Evolutionary conservation across 2,113 vertebrate genomes (phyloP), one percentile per base, ranked within the genome.

Genomic region (Syngnathus typhle): DNA sequence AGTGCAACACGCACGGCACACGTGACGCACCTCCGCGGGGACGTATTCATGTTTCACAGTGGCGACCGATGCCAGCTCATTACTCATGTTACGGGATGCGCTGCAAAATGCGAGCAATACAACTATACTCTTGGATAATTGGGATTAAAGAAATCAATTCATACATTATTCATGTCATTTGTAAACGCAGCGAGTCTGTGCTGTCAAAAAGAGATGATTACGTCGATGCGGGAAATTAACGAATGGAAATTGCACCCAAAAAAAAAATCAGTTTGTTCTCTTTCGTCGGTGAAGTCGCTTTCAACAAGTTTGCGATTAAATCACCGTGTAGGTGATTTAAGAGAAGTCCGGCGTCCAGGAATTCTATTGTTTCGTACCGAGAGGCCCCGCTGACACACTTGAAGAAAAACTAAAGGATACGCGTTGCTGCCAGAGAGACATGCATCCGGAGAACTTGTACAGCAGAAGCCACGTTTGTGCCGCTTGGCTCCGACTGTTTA

Each of bases 271-370:
- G 39, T 47, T 3, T 15, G 47, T 71, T 76, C 66, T 7, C 44
- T 72, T 82, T 73, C 70, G 72, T 73, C 60, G 64, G 18, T 70
- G 19, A 0, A 52, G 59, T 59, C 67, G 68, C 71, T 76, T 80
- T 81, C 72, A 82, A 66, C 75, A 68, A 71, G 46, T 67, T 67
- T 69, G 70, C 69, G 64, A 58, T 83, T 82, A 83, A 84, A 86
- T 89, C 88, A 83, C 74, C 36, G 72, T 77, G 76, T 27, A 68
- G 41, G 74, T 68, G 81, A 84, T 83, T 77, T 78, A 78, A 65
- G 72, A 71, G 36, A 46, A 47, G 59, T 70, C 69, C 71, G 49
- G 80, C 79, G 90, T 91, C 89, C 87, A 74, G 84, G 85, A 90
- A 90, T 91, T 89, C 78, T 84, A 59, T 71, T 66, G 19, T 61